A percentile compares a stretch with the other conserved stretches of the same genome.
phyloP scores from a whole-genome alignment of 1,140 invertebrate genomes.

The Maniola jurtina region DNA sequence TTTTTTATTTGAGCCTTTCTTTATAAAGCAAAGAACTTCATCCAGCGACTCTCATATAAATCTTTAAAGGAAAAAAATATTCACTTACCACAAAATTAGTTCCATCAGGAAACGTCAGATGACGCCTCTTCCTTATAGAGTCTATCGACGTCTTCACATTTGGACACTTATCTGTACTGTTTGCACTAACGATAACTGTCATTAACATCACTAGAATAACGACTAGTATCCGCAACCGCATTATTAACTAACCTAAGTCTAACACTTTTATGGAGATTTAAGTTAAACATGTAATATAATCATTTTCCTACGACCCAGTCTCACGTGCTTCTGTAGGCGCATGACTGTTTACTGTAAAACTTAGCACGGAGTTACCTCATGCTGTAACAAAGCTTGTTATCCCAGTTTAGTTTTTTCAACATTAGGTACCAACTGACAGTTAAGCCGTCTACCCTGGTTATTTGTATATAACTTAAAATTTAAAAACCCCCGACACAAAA shows the following conservation, averaged over 20 bases:
- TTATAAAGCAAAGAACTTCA: too few species aligned
- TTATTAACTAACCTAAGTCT: background rate
- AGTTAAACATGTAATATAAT: background rate
- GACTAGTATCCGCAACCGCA: background rate
- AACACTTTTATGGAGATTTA: background rate
- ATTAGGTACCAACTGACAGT: too few species aligned
- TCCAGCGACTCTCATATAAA: too few species aligned
- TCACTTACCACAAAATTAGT: slow-evolving; percentile 79
- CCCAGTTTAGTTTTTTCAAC: background rate
- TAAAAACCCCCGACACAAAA: too few species aligned
- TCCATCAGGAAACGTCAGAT: slow-evolving; percentile 80
- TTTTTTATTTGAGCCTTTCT: too few species aligned
- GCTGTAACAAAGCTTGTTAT: background rate
- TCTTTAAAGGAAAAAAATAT: too few species aligned
- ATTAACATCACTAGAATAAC: background rate
- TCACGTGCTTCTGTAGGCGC: background rate
- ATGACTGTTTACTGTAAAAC: slow-evolving; percentile 14
- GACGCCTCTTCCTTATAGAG: slow-evolving; percentile 70
- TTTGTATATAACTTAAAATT: too few species aligned
- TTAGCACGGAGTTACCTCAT: slow-evolving; percentile 8
- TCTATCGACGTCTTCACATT: slow-evolving; percentile 51
- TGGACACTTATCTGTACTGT: slow-evolving; percentile 40
- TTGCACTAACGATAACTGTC: slow-evolving; percentile 23
- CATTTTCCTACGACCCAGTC: background rate
- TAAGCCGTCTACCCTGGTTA: too few species aligned